Base-by-base conservation (phyloP, 2,797 vertebrate species). In the Thalassophryne amazonica region DNA sequence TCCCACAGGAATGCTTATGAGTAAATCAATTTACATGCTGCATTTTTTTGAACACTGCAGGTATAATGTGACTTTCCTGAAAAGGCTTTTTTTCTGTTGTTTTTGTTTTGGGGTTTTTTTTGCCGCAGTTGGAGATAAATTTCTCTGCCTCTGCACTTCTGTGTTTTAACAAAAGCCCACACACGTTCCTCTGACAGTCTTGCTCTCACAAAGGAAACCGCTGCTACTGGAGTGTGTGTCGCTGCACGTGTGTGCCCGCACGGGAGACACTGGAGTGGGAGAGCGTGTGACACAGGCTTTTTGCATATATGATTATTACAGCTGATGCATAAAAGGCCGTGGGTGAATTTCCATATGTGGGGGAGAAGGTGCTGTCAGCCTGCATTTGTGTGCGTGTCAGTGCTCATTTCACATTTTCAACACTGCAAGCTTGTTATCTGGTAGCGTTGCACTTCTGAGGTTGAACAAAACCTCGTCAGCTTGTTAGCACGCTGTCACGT, bases 141-240 rank as follows among this genome's bases (percentile, higher is more conserved):
- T 83, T 72, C 68, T 81, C 72, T 74, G 73, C 80, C 83, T 77
- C 77, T 76, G 78, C 73, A 77, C 60, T 67, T 74, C 70, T 75
- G 60, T 67, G 75, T 69, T 81, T 73, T 68, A 83, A 85, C 77
- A 82, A 81, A 85, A 80, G 76, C 86, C 78, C 81, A 80, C 76
- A 83, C 83, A 74, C 68, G 66, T 80, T 42, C 68, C 61, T 77
- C 64, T 79, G 84, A 88, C 86, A 84, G 74, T n/a, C 77, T 79
- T 39, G 42, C 61, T 63, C 72, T 63, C 66, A 78, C 76, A 77
- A 62, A 73, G 74, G 65, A 80, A 78, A 81, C 65, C 69, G 55
- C 70, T 65, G 76, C 47, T 66, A 67, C 70, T 75, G 46, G 47
- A 62, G 69, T 70, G 63, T 64, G 64, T 25, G 52, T 38, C 49